phyloP scores from a whole-genome alignment of 2,113 vertebrate species.

The Hypocryptadius cinnamomeus region DNA sequence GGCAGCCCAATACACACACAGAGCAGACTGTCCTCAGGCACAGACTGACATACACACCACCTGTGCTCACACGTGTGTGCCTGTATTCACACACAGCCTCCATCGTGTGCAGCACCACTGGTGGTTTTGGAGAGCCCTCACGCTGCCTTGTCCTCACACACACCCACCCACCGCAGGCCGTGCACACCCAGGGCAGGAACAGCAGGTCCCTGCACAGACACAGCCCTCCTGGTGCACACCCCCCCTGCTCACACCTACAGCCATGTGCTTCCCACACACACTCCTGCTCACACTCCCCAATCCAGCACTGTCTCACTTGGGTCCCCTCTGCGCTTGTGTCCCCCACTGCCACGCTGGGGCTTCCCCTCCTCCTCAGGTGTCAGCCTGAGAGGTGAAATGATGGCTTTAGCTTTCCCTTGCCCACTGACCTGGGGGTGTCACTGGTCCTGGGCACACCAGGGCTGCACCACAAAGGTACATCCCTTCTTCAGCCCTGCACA shows the following conservation, averaged over 20 bases:
- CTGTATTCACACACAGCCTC: neutral
- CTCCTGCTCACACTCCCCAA: neutral
- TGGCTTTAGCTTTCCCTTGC: neutral
- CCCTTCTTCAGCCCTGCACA: neutral
- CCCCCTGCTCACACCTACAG: neutral
- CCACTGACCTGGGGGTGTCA: neutral
- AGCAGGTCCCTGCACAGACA: neutral
- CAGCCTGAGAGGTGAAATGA: neutral
- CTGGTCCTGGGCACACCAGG: neutral
- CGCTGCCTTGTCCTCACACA: neutral
- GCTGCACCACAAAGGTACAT: neutral
- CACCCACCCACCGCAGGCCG: fast-evolving
- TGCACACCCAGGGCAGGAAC: neutral
- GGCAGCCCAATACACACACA: neutral
- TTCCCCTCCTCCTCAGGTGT: neutral
- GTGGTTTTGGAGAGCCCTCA: neutral
- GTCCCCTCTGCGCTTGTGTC: neutral
- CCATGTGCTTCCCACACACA: fast-evolving
- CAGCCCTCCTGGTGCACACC: neutral
- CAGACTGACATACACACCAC: neutral
- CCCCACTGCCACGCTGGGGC: neutral
- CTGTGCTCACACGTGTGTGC: neutral
- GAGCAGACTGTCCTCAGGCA: neutral
- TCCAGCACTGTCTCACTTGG: neutral
- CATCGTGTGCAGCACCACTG: fast-evolving